Evolutionary conservation across 2,888 invertebrate genomes (phyloP).

Genomic region (Napeogenes inachia): DNA sequence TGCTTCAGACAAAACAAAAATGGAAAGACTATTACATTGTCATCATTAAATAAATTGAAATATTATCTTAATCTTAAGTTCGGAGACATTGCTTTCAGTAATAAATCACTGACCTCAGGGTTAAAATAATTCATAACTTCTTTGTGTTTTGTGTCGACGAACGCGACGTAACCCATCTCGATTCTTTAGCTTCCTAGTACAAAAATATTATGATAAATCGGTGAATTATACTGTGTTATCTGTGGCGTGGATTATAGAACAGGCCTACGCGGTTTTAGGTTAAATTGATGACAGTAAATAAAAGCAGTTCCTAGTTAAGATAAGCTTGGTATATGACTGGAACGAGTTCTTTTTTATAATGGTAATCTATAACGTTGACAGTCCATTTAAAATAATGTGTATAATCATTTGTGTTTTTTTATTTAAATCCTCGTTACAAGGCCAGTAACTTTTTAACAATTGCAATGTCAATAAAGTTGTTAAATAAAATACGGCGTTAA

Average conservation of each 20-base stretch:
- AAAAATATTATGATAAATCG: constrained; percentile 30
- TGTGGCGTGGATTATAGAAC: constrained; percentile 16
- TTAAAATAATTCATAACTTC: constrained; percentile 47
- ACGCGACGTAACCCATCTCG: constrained; percentile 27
- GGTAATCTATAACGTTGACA: constrained; percentile 6
- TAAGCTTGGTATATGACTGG: constrained; percentile 19
- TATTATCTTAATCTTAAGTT: constrained; percentile 20
- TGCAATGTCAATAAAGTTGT: no score
- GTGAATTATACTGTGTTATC: constrained; percentile 31
- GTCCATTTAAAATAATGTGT: not conserved
- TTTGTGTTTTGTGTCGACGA: constrained; percentile 40
- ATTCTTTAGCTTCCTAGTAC: constrained; percentile 26
- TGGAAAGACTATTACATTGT: constrained; percentile 15
- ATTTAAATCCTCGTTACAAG: no score
- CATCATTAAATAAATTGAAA: constrained; percentile 15
- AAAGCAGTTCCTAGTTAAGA: constrained; percentile 19
- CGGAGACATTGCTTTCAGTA: constrained; percentile 29
- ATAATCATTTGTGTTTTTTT: not conserved
- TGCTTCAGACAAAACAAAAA: constrained; percentile 7
- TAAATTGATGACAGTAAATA: constrained; percentile 20
- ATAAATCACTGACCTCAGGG: constrained; percentile 55
- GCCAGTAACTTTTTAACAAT: no score
- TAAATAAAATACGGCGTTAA: no score
- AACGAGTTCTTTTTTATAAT: constrained; percentile 9
- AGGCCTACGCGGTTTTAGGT: constrained; percentile 17